Evolutionary conservation across 2,888 invertebrate genomes (phyloP), one percentile per base, ranked within the genome.

Genomic region (Gerris lacustris): DNA sequence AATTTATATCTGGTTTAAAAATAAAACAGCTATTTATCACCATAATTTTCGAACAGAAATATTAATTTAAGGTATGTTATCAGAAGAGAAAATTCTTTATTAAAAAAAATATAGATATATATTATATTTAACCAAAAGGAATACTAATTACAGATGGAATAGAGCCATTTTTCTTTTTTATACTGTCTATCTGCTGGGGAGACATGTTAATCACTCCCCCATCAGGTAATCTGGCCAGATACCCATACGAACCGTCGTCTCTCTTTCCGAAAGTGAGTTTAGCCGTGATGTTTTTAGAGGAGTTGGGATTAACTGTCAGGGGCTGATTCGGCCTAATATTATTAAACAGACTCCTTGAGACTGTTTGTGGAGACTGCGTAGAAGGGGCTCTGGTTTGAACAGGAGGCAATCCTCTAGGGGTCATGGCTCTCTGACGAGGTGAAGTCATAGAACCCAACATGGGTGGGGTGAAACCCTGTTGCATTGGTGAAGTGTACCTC

Each of bases 221-320:
- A 31, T 64, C 64, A 31, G 64, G 64, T 9, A 64, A 18, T 6
- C 64, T n/a, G 15, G 64, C 64, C 7, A 64, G 9, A 31, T 18
- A 64, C 9, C 64, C 64, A n/a, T n/a, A 31, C 2, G 11, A n/a
- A 64, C 64, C 64, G 18, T 64, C 64, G 64, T 64, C n/a, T 18
- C 31, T n/a, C 9, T 31, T n/a, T 7, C 64, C 64, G 7, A 64
- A n/a, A 64, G n/a, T 31, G 17, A 64, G 15, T 31, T n/a, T 64
- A n/a, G 64, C 64, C 64, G 7, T 11, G 9, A 64, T 64, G 18
- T 9, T 9, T 62, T n/a, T n/a, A 31, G 31, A 31, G 31, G 31
- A 31, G 31, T 31, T 31, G n/a, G 62, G 62, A 62, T 11, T 11
- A 2, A 7, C 64, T n/a, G 64, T 64, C 7, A n/a, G 11, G 17